Conservation (phyloP, 2,113 vertebrate species). For the Catagonus wagneri region DNA sequence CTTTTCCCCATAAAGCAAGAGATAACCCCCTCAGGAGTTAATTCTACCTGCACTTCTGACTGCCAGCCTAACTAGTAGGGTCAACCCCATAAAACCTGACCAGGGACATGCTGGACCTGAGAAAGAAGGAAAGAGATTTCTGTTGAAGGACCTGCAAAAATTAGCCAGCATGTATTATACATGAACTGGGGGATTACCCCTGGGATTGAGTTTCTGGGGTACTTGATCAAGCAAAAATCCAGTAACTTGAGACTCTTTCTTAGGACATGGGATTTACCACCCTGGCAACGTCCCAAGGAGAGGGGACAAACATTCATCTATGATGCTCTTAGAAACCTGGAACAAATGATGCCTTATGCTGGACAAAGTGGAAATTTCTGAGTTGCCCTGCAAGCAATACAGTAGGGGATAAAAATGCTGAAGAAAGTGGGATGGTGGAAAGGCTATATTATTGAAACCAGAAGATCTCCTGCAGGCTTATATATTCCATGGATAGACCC, state of each 20-base stretch:
- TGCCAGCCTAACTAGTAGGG: background rate
- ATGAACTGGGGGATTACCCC: background rate
- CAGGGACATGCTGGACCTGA: background rate
- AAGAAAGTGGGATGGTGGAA: background rate
- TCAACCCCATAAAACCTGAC: background rate
- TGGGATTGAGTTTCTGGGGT: background rate
- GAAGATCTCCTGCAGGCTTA: background rate
- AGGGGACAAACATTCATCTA: background rate
- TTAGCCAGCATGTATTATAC: background rate
- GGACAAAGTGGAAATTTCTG: background rate
- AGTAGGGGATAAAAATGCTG: background rate
- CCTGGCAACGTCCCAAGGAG: background rate
- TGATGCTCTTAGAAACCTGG: background rate
- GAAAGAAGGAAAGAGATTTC: slow-evolving; percentile 2
- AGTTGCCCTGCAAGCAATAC: background rate
- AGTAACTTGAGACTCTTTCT: background rate
- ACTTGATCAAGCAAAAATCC: slow-evolving; percentile 26
- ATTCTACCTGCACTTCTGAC: background rate
- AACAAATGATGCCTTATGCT: background rate
- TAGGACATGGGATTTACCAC: background rate
- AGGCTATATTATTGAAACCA: background rate
- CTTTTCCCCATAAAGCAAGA: background rate
- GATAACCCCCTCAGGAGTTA: background rate
- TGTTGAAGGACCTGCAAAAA: background rate
- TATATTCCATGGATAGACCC: background rate